A percentile compares a stretch with the other conserved stretches of the same genome.
Evolutionary conservation across 2,888 invertebrate genomes (phyloP).

Genomic region (Lepidocyrtinus sp.): DNA sequence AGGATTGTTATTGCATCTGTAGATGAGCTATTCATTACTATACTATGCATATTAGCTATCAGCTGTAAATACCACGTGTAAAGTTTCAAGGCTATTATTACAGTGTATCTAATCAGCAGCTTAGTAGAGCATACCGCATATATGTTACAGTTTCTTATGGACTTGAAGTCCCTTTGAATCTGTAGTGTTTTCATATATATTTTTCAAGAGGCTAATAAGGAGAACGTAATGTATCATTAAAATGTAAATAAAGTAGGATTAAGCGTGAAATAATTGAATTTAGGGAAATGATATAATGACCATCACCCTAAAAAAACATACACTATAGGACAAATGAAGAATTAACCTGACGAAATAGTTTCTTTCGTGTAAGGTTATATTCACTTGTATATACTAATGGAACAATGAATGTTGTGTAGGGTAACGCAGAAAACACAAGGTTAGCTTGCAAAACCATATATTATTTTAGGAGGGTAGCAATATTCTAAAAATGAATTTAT

Average conservation of each 20-base stretch:
- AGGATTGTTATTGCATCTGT: constrained; percentile 18
- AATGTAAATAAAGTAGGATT: not conserved
- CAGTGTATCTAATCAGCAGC: constrained; percentile 15
- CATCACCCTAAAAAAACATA: not conserved
- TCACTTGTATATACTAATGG: not conserved
- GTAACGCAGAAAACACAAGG: not conserved
- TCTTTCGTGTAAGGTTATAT: not conserved
- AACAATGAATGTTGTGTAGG: not conserved
- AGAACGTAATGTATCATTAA: not conserved
- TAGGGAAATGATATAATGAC: not conserved
- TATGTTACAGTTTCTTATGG: not conserved
- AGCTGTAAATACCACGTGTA: constrained; percentile 19
- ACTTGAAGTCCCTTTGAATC: not conserved
- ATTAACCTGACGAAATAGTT: too few relatives aligned
- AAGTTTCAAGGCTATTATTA: not conserved
- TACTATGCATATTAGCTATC: constrained; percentile 19
- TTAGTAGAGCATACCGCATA: constrained; percentile 53
- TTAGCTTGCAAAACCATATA: not conserved
- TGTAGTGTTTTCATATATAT: constrained; percentile 25
- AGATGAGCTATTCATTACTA: constrained; percentile 45
- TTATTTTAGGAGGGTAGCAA: not conserved
- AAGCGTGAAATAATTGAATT: not conserved
- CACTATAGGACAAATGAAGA: too few relatives aligned
- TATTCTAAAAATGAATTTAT: not conserved
- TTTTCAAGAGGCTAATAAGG: constrained; percentile 32